Evolutionary conservation across 2,797 vertebrate species (phyloP).

Genomic region (Coilia nasus): DNA sequence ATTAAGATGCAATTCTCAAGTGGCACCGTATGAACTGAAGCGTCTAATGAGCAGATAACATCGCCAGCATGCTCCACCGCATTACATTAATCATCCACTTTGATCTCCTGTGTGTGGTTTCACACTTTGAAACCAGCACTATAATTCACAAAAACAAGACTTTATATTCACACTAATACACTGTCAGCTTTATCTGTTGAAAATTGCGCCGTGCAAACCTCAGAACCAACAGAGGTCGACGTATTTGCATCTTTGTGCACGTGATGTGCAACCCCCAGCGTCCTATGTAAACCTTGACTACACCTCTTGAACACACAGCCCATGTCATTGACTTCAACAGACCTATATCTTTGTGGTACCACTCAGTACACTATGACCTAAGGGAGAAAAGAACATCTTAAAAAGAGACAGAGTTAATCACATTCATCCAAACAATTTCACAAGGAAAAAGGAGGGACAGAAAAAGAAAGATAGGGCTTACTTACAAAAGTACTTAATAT

Average conservation of each 20-base stretch:
- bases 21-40: neutral
- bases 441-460: constrained; percentile 82
- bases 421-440: constrained; percentile 95
- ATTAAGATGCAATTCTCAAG: neutral
- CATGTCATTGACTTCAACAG: constrained; percentile 78
- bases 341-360: constrained; percentile 99
- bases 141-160: neutral
- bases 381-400: constrained; percentile 98
- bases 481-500: constrained; percentile 94
- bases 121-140: neutral
- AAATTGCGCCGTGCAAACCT: neutral
- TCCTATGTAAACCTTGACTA: constrained; percentile 82
- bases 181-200: neutral
- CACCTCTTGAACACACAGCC: constrained; percentile 77
- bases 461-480: constrained; percentile 92
- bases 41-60: neutral
- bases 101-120: neutral
- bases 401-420: constrained; percentile 94
- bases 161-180: neutral
- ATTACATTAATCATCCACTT: constrained; percentile 7
- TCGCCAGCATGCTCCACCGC: neutral
- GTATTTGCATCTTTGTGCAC: neutral
- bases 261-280: neutral
- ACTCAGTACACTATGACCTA: constrained; percentile 92
- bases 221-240: neutral